A percentile compares a stretch with the other conserved stretches of the same genome.
phyloP scores from a whole-genome alignment of 2,888 invertebrate species.

The Ophion obscuratus region DNA sequence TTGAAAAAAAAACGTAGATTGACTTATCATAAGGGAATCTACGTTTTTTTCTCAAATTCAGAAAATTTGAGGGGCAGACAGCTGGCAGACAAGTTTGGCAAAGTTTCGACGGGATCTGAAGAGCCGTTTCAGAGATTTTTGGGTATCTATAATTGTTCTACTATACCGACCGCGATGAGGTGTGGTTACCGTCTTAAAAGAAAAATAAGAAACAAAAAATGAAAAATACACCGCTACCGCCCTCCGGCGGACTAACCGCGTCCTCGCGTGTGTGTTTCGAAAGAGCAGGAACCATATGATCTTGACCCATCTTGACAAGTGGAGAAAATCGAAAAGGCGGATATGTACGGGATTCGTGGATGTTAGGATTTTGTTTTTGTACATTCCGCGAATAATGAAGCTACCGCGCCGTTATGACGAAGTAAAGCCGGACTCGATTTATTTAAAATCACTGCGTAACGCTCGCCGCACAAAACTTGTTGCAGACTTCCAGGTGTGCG shows the following conservation, averaged over 20 bases:
- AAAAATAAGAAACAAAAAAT: constrained; percentile 34
- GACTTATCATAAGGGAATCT: no score
- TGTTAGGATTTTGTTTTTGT: background rate
- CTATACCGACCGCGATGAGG: no score
- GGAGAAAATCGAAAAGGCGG: background rate
- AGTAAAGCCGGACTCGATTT: background rate
- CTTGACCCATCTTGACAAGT: constrained; percentile 28
- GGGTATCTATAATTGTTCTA: no score
- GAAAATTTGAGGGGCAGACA: no score
- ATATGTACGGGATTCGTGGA: background rate
- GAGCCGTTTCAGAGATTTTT: no score
- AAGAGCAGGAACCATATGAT: constrained; percentile 44
- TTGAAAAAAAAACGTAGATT: no score
- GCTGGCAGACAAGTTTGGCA: no score
- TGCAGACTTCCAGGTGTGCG: background rate
- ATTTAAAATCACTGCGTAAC: background rate
- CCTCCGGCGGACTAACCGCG: constrained; percentile 50
- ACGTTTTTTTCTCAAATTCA: no score
- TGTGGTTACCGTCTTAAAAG: no score
- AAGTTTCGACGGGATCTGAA: no score
- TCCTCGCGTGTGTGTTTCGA: constrained; percentile 47
- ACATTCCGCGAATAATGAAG: background rate
- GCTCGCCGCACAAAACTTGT: background rate
- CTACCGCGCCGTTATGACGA: background rate
- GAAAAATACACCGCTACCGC: constrained; percentile 51